phyloP scores from a whole-genome alignment of 1,140 invertebrate species.

The Ceratina calcarata region DNA sequence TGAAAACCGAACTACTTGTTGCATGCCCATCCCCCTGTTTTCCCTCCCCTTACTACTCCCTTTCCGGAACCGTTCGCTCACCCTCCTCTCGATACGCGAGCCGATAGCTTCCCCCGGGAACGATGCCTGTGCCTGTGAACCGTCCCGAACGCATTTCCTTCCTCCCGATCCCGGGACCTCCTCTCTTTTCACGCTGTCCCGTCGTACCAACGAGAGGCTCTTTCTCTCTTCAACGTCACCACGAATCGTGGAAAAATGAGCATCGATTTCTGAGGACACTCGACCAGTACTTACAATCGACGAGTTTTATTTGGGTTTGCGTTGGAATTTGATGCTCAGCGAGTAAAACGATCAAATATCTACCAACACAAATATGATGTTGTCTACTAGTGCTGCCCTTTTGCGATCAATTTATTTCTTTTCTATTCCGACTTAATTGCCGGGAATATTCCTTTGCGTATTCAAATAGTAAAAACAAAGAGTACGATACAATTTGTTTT shows the following conservation, averaged over 20 bases:
- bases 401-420: no score
- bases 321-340: no score
- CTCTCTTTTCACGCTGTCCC: constrained; percentile 18
- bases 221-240: not conserved
- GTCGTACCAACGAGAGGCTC: not conserved
- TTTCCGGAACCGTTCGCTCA: constrained; percentile 67
- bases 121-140: constrained; percentile 76
- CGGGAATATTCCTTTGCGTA: no score
- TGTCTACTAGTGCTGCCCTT: no score
- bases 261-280: not conserved
- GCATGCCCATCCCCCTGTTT: constrained; percentile 71
- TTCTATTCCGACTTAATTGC: no score
- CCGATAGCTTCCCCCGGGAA: constrained; percentile 80
- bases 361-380: no score
- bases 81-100: constrained; percentile 81
- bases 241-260: not conserved
- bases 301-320: no score
- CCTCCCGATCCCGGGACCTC: constrained; percentile 59
- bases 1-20: constrained; percentile 82
- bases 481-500: no score
- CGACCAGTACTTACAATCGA: not conserved
- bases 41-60: constrained; percentile 45
- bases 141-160: constrained; percentile 68
- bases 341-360: no score
- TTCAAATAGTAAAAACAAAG: no score